Base-by-base conservation (phyloP, 2,888 invertebrate species). In the Cenopis cana region DNA sequence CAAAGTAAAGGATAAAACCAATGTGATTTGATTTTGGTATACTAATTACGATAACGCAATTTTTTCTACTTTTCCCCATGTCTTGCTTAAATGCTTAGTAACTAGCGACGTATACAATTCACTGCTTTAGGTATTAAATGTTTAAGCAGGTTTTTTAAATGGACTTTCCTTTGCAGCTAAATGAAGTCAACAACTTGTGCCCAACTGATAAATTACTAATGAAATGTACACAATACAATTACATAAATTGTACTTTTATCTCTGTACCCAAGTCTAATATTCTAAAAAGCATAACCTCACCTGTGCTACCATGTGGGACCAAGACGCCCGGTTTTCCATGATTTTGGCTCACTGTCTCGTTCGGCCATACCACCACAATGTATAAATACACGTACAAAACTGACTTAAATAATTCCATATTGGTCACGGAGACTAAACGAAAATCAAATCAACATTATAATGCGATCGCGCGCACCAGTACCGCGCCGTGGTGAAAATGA, bases 291-390 rank as follows among this genome's bases (percentile, higher is more conserved):
- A 50, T 64, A 64, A 57, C 56, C 69, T 70, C 17, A 70, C 70
- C 59, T 70, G 59, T 69, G 24, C 73, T 52, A 68, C 71, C 74
- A 62, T 50, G 69, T 62, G 75, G 54, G 20, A 49, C 72, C 36
- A 74, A 68, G 64, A 59, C 67, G 9, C 73, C 68, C 49, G 36
- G 33, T 46, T 41, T 73, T 20, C 71, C 75, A 61, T 71, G 67
- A 67, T 72, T 69, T 61, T 79, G 67, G 68, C 77, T 73, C 50
- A 73, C 33, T 5, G 79, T 74, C 8, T 80, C 74, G n/a, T 76
- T 65, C 0, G 85, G 86, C 67, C 82, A 87, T 6, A 86, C 74
- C 2, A 87, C 75, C 12, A 84, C 80, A 10, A 86, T 77, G 62
- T 82, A 86, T 33, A 86, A 76, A 69, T 83, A 84, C 61, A 84